Percentiles rank a stretch among this genome's conserved stretches.
Evolutionary conservation across 2,113 vertebrate genomes (phyloP).

Genomic region (Pantherophis guttatus): DNA sequence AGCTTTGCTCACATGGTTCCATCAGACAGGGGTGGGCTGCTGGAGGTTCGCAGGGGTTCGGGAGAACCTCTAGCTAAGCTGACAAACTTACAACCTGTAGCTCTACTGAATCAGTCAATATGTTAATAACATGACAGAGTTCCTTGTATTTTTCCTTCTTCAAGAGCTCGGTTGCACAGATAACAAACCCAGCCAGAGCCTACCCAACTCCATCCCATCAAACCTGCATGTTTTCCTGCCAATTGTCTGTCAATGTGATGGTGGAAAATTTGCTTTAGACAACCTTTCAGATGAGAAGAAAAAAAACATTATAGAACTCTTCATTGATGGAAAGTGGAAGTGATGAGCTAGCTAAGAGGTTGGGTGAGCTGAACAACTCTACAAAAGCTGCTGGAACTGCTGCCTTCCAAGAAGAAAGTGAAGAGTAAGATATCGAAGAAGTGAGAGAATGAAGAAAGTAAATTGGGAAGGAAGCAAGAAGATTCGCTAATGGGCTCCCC

Average conservation of each 20-base stretch:
- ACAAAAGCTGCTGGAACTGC: background rate
- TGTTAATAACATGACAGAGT: background rate
- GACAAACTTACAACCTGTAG: background rate
- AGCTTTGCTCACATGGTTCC: background rate
- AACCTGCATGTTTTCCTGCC: background rate
- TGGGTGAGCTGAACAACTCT: background rate
- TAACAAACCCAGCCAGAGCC: too few species aligned
- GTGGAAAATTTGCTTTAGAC: background rate
- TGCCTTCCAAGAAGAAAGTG: background rate
- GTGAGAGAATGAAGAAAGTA: background rate
- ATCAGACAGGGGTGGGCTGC: too few species aligned
- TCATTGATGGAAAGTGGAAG: background rate
- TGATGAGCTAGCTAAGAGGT: background rate
- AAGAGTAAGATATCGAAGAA: background rate
- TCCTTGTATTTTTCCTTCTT: background rate
- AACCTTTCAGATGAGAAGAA: background rate
- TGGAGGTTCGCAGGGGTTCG: too few species aligned
- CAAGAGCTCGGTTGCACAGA: background rate
- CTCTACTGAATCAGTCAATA: background rate
- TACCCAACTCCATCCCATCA: background rate
- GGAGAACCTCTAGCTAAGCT: too few species aligned
- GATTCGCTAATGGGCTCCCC: background rate
- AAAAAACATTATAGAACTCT: background rate
- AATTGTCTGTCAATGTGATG: background rate
- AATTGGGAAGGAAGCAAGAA: background rate